phyloP scores from a whole-genome alignment of 2,113 vertebrate species.

The Agelaius phoeniceus region DNA sequence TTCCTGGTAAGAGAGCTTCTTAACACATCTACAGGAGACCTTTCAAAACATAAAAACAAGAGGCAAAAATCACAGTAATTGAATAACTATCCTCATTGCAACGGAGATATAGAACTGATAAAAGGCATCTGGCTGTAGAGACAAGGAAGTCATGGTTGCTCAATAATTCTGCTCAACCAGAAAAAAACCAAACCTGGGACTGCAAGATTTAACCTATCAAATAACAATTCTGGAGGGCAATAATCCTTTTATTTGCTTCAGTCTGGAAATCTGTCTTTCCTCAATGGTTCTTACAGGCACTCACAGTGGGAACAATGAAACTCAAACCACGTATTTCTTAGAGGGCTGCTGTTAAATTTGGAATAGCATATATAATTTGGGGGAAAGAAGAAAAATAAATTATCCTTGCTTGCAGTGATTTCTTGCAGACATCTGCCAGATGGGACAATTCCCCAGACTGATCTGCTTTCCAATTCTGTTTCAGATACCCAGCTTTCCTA shows the following conservation, averaged over 20 bases:
- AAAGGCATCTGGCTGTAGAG: not conserved
- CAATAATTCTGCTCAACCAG: not conserved
- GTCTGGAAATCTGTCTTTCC: not conserved
- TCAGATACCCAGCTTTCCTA: constrained; percentile 2
- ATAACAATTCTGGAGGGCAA: not conserved
- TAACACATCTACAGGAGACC: not conserved
- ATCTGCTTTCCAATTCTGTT: constrained; percentile 36
- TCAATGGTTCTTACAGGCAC: not conserved
- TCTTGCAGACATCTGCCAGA: constrained; percentile 46
- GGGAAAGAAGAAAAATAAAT: not conserved
- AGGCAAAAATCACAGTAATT: not conserved
- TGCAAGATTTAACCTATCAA: not conserved
- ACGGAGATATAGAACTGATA: not conserved
- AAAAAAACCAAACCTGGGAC: not conserved
- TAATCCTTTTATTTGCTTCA: not conserved
- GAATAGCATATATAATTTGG: constrained; percentile 10
- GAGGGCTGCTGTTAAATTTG: constrained; percentile 13
- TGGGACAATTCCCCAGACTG: constrained; percentile 51
- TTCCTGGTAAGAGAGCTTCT: not conserved
- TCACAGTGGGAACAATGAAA: not conserved
- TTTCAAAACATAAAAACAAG: not conserved
- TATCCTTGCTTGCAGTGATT: constrained; percentile 13
- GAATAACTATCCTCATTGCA: not conserved
- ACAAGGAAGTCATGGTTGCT: not conserved
- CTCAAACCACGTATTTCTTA: not conserved